Base-by-base conservation (phyloP, 2,888 invertebrate species). In the Ectemnius cavifrons region DNA sequence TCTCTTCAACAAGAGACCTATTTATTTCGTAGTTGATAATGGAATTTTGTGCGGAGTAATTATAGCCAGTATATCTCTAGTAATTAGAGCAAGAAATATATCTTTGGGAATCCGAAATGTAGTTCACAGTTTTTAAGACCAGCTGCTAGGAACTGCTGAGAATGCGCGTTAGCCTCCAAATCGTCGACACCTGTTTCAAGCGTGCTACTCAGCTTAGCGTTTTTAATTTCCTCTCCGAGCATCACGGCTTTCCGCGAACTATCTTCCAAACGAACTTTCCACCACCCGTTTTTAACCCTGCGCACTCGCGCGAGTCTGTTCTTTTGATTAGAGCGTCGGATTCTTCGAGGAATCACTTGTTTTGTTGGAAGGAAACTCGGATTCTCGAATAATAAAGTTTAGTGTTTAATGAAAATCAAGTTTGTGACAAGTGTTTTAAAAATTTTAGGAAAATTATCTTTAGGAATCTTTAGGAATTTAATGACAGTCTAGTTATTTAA, bases 21-120 rank as follows among this genome's bases (percentile, higher is more conserved):
- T 23, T 23, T 23, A 23, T 23, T 23, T 23, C 23, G 23, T 1
- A 23, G 2, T 23, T 3, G 23, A 23, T 23, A 23, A 23, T 23
- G 23, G 23, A 23, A 23, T 23, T 23, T 23, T 23, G 2, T 3
- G 23, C 2, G 23, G 23, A 23, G 23, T 23, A 23, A 23, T 23
- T 3, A 3, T 23, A 23, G 23, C 23, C 2, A 23, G 23, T 23
- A 23, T 3, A 3, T 23, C 2, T 23, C 2, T 23, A 23, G 23
- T 23, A 23, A 23, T 23, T 23, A 23, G 2, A 23, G 23, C 23
- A 23, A 23, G 58, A n/a, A 20, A 14, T 14, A 63, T 70, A 20
- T 66, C 70, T 61, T 64, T 58, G 20, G n/a, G 18, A 67, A 81
- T 76, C 78, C 61, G 72, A 71, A 62, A 73, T 37, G 8, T 11